phyloP scores from a whole-genome alignment of 2,113 vertebrate species.

The Carollia perspicillata region DNA sequence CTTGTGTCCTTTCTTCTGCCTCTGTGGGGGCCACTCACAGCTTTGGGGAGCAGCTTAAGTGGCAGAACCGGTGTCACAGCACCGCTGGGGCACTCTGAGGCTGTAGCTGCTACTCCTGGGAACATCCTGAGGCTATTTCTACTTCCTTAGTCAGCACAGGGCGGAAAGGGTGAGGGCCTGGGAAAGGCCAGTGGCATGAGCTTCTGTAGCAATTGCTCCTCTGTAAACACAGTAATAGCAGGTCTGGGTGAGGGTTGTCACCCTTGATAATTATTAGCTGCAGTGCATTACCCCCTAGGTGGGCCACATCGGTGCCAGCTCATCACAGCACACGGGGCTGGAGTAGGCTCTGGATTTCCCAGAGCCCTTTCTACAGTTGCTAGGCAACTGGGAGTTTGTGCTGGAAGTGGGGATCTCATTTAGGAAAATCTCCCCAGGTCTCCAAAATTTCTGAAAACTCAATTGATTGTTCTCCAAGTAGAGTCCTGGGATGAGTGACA shows the following conservation, averaged over 20 bases:
- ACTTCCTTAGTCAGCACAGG: constrained; percentile 66
- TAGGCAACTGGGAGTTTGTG: constrained; percentile 60
- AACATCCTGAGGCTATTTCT: constrained; percentile 48
- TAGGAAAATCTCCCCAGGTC: constrained; percentile 52
- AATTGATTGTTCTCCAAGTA: constrained; percentile 15
- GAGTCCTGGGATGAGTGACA: constrained; percentile 1
- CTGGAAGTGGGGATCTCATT: constrained; percentile 43
- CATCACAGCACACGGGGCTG: constrained; percentile 32
- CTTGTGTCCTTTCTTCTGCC: not conserved
- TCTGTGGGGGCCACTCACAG: constrained; percentile 14
- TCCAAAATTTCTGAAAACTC: constrained; percentile 52
- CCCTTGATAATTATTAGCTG: constrained; percentile 68
- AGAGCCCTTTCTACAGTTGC: constrained; percentile 51
- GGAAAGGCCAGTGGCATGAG: constrained; percentile 70
- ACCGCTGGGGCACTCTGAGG: constrained; percentile 31
- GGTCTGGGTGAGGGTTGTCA: constrained; percentile 52
- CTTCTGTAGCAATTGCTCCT: constrained; percentile 59
- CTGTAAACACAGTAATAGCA: constrained; percentile 68
- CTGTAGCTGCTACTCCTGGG: constrained; percentile 63
- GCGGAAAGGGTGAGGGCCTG: constrained; percentile 63
- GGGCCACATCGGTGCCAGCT: constrained; percentile 2
- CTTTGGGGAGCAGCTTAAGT: constrained; percentile 46
- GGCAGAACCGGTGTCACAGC: constrained; percentile 56
- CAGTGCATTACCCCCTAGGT: constrained; percentile 7
- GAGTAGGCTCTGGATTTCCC: constrained; percentile 37